Evolutionary conservation across 30 jellyfish, hydroid and myxozoan genomes (phyloP).

Genomic region (Euphysa ruthae): DNA sequence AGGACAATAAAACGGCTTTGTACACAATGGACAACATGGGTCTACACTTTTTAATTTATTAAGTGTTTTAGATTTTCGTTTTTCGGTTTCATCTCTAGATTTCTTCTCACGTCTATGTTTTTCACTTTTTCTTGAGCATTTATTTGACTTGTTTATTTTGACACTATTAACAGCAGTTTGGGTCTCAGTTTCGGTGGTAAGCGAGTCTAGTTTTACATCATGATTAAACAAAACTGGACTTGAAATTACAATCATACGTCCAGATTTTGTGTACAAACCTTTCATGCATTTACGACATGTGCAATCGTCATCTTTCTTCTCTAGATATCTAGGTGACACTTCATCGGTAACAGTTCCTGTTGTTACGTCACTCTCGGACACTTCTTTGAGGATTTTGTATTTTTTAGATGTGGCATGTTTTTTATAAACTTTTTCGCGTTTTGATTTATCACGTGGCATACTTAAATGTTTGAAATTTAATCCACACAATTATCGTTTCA

Average conservation of each 20-base stretch:
- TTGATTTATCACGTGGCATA: neutral
- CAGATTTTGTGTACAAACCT: neutral
- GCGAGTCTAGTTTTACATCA: neutral
- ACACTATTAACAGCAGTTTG: neutral
- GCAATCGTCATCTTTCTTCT: neutral
- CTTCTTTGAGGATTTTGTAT: neutral
- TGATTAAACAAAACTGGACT: conserved; percentile 5
- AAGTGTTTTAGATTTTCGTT: neutral
- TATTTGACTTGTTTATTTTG: neutral
- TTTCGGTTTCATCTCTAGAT: neutral
- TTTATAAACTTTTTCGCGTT: neutral
- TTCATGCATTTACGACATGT: neutral
- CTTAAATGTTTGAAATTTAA: too few species aligned
- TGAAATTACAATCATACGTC: conserved; percentile 25
- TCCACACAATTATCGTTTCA: too few species aligned
- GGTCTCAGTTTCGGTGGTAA: conserved; percentile 16
- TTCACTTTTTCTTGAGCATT: neutral
- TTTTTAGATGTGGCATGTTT: neutral
- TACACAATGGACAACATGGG: conserved; percentile 61
- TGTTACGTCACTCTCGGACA: neutral
- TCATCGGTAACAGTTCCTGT: neutral
- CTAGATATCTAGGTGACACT: neutral
- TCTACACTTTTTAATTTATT: conserved; percentile 3
- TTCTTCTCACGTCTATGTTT: neutral
- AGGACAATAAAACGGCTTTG: conserved; percentile 50